These are phyloP conservation scores for Cheilinus undulatus DNA, from an alignment of 2,113 vertebrate species.

Conservation along the genomic window DNA sequence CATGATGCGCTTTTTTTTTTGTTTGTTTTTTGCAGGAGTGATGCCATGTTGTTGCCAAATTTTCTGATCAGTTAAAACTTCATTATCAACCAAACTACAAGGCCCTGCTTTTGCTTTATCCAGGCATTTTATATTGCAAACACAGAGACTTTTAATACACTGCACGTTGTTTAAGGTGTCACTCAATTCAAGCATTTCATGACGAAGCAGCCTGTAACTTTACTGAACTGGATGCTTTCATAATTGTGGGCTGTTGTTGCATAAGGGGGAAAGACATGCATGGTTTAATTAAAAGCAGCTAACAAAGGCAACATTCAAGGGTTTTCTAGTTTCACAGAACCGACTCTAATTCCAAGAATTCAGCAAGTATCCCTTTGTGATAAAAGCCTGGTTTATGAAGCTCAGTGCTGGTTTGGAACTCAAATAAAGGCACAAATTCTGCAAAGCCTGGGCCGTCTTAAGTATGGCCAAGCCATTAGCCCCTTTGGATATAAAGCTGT, in stretches of 20 bases:
- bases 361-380: constrained; percentile 45
- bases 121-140: not conserved
- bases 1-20: constrained; percentile 17
- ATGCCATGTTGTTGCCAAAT: not conserved
- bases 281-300: constrained; percentile 71
- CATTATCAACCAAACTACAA: not conserved
- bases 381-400: constrained; percentile 41
- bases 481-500: constrained; percentile 11
- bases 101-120: not conserved
- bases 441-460: constrained; percentile 23
- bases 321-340: constrained; percentile 46
- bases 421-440: constrained; percentile 33
- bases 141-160: not conserved
- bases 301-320: constrained; percentile 76
- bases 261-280: constrained; percentile 55
- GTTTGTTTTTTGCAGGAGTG: not conserved
- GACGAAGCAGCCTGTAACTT: not conserved
- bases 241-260: constrained; percentile 62
- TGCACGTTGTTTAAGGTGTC: constrained; percentile 35
- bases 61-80: not conserved
- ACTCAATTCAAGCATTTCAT: not conserved
- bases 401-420: constrained; percentile 35
- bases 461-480: constrained; percentile 26
- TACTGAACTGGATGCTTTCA: constrained; percentile 43
- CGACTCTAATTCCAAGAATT: constrained; percentile 65